Evolutionary conservation across 2,797 vertebrate genomes (phyloP), one percentile per base, ranked within the genome.

Genomic region (Cuculus canorus): DNA sequence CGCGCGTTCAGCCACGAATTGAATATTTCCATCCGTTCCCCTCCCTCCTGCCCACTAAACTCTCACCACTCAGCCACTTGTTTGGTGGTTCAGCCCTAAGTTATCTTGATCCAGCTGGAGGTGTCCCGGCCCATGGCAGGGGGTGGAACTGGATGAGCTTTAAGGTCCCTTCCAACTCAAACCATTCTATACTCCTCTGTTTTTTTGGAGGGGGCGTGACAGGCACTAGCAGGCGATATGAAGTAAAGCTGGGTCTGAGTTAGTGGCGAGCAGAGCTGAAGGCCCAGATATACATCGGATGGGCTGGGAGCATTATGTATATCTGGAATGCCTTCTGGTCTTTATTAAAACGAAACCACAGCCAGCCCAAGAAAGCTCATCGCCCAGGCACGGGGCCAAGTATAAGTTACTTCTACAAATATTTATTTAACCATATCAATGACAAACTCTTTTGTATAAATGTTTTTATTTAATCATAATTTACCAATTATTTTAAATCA

Each of bases 401-500:
- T 90, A 84, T 93, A 97, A 97, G 97, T 96, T 96, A 91, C 93
- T 96, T 97, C 96, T 96, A 88, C 97, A 97, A 97, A 97, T 97
- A 97, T 97, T 97, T 97, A 97, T 97, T 97, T 97, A 97, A 97
- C 96, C 96, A 96, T 97, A 97, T 97, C 97, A 97, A 97, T 96
- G 97, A 97, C 97, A 97, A 97, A 97, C 96, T 96, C 95, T 95
- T 96, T 96, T 94, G 92, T 97, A 95, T 97, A 97, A 97, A 97
- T 97, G 97, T 96, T 97, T 97, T 97, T 97, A 97, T 97, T 97
- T 96, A 97, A 97, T 97, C 97, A 97, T 97, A 97, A 97, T 97
- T 97, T 97, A 97, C 96, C 97, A 97, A 97, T 97, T 97, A 97
- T 97, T 97, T 96, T 97, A 97, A 97, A 97, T 96, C 97, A 97